Conservation (phyloP, 2,113 vertebrate genomes). For the Puffinus mauretanicus region DNA sequence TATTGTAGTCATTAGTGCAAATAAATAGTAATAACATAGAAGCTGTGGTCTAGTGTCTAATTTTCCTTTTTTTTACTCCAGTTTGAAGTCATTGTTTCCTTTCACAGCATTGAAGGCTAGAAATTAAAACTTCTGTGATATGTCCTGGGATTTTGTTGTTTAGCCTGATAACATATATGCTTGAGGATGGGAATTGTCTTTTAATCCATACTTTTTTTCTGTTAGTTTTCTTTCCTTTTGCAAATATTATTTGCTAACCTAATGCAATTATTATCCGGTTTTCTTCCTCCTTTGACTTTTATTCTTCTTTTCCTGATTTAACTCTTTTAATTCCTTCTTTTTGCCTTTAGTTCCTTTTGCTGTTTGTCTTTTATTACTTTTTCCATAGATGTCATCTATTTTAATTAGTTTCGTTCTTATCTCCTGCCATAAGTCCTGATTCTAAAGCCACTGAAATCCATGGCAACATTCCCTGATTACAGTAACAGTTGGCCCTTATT, state of each 20-base stretch:
- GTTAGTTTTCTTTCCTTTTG: not conserved
- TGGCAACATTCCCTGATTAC: not conserved
- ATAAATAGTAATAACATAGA: not conserved
- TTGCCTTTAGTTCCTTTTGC: not conserved
- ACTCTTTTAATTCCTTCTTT: not conserved
- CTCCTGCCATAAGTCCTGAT: not conserved
- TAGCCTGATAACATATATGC: not conserved
- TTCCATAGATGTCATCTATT: not conserved
- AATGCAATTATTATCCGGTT: not conserved
- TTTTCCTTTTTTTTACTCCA: not conserved
- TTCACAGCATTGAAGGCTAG: not conserved
- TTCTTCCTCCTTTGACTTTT: not conserved
- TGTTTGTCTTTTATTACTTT: not conserved
- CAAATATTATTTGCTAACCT: not conserved
- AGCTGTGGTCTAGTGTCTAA: not conserved
- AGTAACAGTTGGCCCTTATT: not conserved
- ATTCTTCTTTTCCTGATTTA: not conserved
- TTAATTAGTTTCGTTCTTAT: not conserved
- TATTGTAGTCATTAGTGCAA: not conserved
- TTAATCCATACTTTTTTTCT: not conserved
- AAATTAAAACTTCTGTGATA: not conserved
- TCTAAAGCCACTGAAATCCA: not conserved
- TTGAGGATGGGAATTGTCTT: not conserved
- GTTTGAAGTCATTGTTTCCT: not conserved
- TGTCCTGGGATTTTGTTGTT: not conserved